Evolutionary conservation across 1,140 invertebrate genomes (phyloP).

Genomic region (Zaprionus kolodkinae): DNA sequence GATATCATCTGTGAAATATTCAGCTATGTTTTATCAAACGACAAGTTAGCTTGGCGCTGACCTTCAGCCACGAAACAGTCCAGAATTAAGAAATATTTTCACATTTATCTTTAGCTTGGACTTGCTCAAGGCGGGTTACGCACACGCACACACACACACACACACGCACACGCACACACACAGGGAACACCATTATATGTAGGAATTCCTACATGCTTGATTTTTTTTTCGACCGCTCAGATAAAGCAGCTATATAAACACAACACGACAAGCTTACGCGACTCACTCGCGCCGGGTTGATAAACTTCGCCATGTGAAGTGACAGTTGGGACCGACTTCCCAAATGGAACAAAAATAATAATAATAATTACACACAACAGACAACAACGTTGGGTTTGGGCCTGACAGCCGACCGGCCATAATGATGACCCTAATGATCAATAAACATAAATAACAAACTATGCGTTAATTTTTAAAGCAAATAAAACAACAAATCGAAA

Average conservation of each 20-base stretch:
- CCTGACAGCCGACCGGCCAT: conserved; percentile 28
- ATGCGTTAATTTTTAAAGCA: conserved; percentile 78
- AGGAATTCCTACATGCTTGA: conserved; percentile 28
- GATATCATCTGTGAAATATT: conserved; percentile 74
- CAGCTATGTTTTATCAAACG: conserved; percentile 49
- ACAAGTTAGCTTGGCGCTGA: conserved; percentile 56
- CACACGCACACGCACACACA: too few species aligned
- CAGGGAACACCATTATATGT: background rate
- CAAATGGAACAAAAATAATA: conserved; percentile 27
- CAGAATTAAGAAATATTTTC: conserved; percentile 58
- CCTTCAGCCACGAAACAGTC: conserved; percentile 57
- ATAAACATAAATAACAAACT: conserved; percentile 64
- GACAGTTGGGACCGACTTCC: conserved; percentile 53
- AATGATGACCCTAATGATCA: conserved; percentile 78
- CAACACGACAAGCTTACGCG: conserved; percentile 40
- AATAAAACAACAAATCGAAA: conserved; percentile 60
- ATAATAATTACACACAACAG: conserved; percentile 34
- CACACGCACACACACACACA: background rate
- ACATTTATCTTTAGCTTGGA: conserved; percentile 61
- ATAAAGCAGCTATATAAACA: conserved; percentile 70
- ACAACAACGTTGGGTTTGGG: background rate
- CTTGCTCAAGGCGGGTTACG: conserved; percentile 45
- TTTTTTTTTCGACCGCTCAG: conserved; percentile 38
- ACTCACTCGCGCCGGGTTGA: conserved; percentile 49
- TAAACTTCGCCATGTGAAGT: conserved; percentile 73